Base-by-base conservation (phyloP, 1,140 invertebrate genomes). In the Zaprionus vittiger region DNA sequence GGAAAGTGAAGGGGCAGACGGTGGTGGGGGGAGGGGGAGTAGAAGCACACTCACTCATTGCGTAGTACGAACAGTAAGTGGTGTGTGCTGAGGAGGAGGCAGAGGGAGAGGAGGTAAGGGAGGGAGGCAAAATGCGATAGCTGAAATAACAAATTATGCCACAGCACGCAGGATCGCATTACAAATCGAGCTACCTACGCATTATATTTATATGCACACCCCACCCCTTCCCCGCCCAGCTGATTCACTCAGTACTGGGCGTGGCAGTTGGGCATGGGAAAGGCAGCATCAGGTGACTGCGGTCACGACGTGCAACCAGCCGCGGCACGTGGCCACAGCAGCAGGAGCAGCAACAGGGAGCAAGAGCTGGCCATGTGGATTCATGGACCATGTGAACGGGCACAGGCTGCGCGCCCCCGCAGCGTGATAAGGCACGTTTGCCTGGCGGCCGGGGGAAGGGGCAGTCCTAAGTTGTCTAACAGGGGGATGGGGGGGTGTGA, bases 121-220 rank as follows among this genome's bases (percentile, higher is more conserved):
- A 24, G 14, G 26, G 9, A 15, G 72, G 41, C 49, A 83, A 67
- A 82, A 82, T 82, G 77, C 77, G 76, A 70, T 82, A 78, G 80
- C 72, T 68, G 70, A 87, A 87, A 87, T 87, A 87, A 87, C 84
- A 87, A 87, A 87, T 87, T 87, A 87, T 89, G 84, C 85, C 72
- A 9, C 28, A 83, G 81, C 84, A 90, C 84, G 84, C 81, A 87
- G 84, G 84, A 89, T 86, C 83, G 80, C 73, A 72, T 86, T 86
- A 86, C 44, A 63, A 12, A 64, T 31, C 15, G 24, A 44, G 15
- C 26, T 31, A 49, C 37, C 63, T 69, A 31, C 26, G 14, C 49
- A 75, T 37, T 37, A 55, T 67, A 24, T 52, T 52, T 22, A 52
- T 52, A 52, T 38, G 22, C n/a, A 22, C 47, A 24, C 65, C 7